phyloP scores from a whole-genome alignment of 2,797 vertebrate genomes.

The Bradypodion pumilum region DNA sequence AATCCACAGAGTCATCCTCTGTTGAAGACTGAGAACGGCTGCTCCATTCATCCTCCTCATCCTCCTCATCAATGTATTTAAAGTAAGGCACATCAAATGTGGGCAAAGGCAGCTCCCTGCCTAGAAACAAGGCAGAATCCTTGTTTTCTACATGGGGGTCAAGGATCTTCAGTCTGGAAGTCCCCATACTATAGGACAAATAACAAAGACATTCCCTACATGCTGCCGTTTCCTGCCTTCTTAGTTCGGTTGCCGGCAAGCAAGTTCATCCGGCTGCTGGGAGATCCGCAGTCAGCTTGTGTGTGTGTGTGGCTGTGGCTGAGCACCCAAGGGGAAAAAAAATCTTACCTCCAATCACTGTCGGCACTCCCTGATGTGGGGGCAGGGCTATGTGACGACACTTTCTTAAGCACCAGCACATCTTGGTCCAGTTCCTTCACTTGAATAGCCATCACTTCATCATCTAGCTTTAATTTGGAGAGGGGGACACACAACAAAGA shows the following conservation, averaged over 20 bases:
- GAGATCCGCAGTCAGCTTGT: constrained; percentile 77
- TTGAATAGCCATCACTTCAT: constrained; percentile 83
- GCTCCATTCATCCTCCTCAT: constrained; percentile 92
- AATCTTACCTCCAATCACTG: constrained; percentile 87
- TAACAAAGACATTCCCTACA: constrained; percentile 79
- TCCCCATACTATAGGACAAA: constrained; percentile 83
- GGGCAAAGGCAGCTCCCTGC: constrained; percentile 82
- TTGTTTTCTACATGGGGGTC: constrained; percentile 77
- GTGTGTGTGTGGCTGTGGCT: constrained; percentile 39
- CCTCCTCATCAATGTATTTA: constrained; percentile 97
- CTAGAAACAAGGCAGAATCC: constrained; percentile 68
- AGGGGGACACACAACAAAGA: constrained; percentile 41
- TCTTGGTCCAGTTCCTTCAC: constrained; percentile 83
- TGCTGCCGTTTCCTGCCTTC: constrained; percentile 60
- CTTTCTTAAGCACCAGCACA: constrained; percentile 89
- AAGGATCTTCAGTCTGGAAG: constrained; percentile 79
- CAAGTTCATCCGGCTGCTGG: constrained; percentile 71
- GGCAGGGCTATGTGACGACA: constrained; percentile 85
- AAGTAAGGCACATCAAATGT: constrained; percentile 98
- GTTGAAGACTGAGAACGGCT: constrained; percentile 93
- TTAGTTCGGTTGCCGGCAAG: constrained; percentile 69
- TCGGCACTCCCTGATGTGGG: constrained; percentile 82
- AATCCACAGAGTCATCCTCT: constrained; percentile 88
- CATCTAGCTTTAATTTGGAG: constrained; percentile 75
- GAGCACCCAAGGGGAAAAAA: constrained; percentile 58